Evolutionary conservation across 1,140 invertebrate genomes (phyloP), one percentile per base, ranked within the genome.

Genomic region (Drosophila insularis): DNA sequence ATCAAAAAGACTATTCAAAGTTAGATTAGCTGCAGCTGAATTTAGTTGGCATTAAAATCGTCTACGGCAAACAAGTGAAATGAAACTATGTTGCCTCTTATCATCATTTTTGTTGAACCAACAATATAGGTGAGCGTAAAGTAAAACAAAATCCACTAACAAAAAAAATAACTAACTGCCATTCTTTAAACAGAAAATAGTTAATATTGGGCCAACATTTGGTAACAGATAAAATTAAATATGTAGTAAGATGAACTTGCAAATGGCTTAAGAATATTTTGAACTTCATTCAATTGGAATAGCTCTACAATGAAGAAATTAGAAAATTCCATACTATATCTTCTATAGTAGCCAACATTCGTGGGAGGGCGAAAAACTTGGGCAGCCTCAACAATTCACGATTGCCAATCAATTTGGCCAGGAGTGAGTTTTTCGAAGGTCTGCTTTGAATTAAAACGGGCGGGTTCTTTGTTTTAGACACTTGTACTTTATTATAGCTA

Each of bases 271-370:
- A n/a, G n/a, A n/a, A 27, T 27, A 27, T 6, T 6, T 27, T 27
- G 1, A 27, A 27, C 6, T 1, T 6, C 27, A 6, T 27, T 27
- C 6, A 27, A 10, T 35, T 8, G 0, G n/a, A 19, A 1, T 1
- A 81, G 80, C 8, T 50, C 1, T 81, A 78, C 21, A 78, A 74
- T 14, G 60, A 78, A 3, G 60, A 62, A 0, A 85, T 85, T 80
- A 10, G n/a, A 0, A 2, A 61, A 10, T 85, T 74, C n/a, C 19
- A 56, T 19, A 31, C 46, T 0, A 39, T 13, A 2, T 39, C 63
- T 91, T 94, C 7, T 96, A 95, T 77, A 94, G 94, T 35, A 63
- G 93, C 1, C 92, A 93, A 55, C 86, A 95, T n/a, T n/a, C n/a
- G n/a, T n/a, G n/a, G n/a, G n/a, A n/a, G n/a, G n/a, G n/a, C n/a